Evolutionary conservation across 2,113 vertebrate genomes (phyloP).

Genomic region (Clarias macrocephalus): DNA sequence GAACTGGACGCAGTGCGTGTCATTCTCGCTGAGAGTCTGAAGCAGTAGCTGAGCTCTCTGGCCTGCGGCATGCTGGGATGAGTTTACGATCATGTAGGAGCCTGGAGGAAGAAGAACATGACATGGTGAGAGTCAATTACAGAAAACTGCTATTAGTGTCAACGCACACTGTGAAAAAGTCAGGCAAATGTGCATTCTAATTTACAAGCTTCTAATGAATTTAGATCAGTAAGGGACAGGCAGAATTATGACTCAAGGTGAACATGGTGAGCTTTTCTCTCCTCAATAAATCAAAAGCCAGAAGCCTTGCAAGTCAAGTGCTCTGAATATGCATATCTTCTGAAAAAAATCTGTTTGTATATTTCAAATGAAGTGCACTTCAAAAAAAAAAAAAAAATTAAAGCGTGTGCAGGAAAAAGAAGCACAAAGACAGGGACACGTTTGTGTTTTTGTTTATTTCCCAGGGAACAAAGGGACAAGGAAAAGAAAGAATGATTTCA

Average conservation of each 20-base stretch:
- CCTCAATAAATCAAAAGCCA: not conserved
- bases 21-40: slow-evolving; percentile 92
- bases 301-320: not conserved
- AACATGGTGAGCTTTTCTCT: slow-evolving; percentile 4
- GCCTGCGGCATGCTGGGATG: slow-evolving; percentile 86
- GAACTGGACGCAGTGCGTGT: slow-evolving; percentile 98
- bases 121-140: slow-evolving; percentile 4
- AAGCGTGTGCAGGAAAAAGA: not conserved
- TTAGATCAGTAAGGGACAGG: slow-evolving; percentile 13
- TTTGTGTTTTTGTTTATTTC: slow-evolving; percentile 17
- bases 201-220: slow-evolving; percentile 6
- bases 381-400: not conserved
- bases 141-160: slow-evolving; percentile 25
- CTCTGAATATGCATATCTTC: slow-evolving; percentile 15
- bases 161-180: not conserved
- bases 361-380: slow-evolving; percentile 18
- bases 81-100: slow-evolving; percentile 95
- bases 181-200: slow-evolving; percentile 12
- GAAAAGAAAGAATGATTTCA: not conserved
- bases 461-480: slow-evolving; percentile 28
- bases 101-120: slow-evolving; percentile 68
- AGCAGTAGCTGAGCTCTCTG: slow-evolving; percentile 88
- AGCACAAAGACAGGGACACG: slow-evolving; percentile 7
- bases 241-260: slow-evolving; percentile 11
- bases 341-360: slow-evolving; percentile 17